Base-by-base conservation (phyloP, 30 jellyfish, hydroid and myxozoan species). In the Sanderia malayensis region DNA sequence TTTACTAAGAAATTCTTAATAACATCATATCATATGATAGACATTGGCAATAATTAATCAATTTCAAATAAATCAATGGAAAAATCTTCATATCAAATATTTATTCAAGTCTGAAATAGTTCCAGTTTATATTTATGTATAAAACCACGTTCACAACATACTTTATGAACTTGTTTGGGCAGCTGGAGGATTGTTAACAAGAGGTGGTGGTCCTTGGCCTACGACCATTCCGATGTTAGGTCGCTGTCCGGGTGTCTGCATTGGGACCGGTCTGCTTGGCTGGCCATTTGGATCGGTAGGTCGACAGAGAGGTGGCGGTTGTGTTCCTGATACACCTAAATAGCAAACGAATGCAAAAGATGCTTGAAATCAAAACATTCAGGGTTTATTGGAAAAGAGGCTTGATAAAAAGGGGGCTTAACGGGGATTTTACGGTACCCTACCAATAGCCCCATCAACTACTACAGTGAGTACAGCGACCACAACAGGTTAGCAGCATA, bases 141-240 rank as follows among this genome's bases (percentile, higher is more conserved):
- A 49, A 49, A 49, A 19, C 55, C 8, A 41, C 55, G 15, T 6
- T 41, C 55, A 8, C 8, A 41, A 6, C 8, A 6, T 8, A 41
- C 55, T 49, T 49, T 67, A 75, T 26, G 67, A 69, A 23, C 66
- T 34, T 1, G 66, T 41, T 20, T 53, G 75, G 6, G 47, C 7
- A 17, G 24, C 63, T 2, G 89, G 15, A 0, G 89, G 89, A 7
- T 66, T 86, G 79, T 73, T 79, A 19, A 86, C 88, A 15, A 86
- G 80, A 8, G 96, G 96, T 19, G 96, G 96, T 19, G 96, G 96
- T 22, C 96, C 96, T 72, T 86, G 92, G 2, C 89, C 82, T 15
- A 47, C 72, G 4, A 58, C 37, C 41, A 55, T 34, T 27, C 66
- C 66, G 27, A 44, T 31, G 59, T 33, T 70, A 29, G 81, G 72